Percentiles rank a stretch among this genome's conserved stretches.
Evolutionary conservation across 2,888 invertebrate genomes (phyloP).

Genomic region (Miltochrista miniata): DNA sequence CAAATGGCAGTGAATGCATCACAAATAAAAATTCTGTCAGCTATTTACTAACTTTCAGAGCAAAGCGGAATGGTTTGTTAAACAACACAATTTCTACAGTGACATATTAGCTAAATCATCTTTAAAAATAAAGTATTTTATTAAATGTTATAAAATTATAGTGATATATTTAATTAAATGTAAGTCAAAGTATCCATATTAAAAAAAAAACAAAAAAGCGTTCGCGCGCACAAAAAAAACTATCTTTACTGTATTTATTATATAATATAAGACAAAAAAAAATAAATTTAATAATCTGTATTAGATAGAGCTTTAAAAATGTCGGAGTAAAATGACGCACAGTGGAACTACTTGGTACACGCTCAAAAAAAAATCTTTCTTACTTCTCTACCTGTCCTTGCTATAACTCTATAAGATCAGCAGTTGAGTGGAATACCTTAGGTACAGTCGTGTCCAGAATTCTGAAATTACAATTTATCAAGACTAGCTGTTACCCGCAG

Average conservation of each 20-base stretch:
- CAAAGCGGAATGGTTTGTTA: too few relatives aligned
- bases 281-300: conserved; percentile 8
- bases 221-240: background rate
- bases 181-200: background rate
- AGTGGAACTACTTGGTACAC: background rate
- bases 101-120: background rate
- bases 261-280: background rate
- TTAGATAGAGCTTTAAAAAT: conserved; percentile 9
- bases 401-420: background rate
- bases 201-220: background rate
- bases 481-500: too few relatives aligned
- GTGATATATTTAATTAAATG: background rate
- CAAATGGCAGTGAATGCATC: too few relatives aligned
- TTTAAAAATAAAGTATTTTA: background rate
- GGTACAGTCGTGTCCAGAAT: background rate
- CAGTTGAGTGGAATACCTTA: background rate
- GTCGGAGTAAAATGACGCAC: background rate
- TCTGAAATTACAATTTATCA: too few relatives aligned
- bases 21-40: background rate
- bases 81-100: too few relatives aligned
- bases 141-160: conserved; percentile 1
- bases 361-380: background rate
- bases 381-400: background rate
- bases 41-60: too few relatives aligned
- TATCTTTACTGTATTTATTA: background rate